Percentiles rank a stretch among this genome's conserved stretches.
These are phyloP conservation scores for Sander vitreus DNA, from an alignment of 2,113 vertebrate genomes.

Conservation along the genomic window DNA sequence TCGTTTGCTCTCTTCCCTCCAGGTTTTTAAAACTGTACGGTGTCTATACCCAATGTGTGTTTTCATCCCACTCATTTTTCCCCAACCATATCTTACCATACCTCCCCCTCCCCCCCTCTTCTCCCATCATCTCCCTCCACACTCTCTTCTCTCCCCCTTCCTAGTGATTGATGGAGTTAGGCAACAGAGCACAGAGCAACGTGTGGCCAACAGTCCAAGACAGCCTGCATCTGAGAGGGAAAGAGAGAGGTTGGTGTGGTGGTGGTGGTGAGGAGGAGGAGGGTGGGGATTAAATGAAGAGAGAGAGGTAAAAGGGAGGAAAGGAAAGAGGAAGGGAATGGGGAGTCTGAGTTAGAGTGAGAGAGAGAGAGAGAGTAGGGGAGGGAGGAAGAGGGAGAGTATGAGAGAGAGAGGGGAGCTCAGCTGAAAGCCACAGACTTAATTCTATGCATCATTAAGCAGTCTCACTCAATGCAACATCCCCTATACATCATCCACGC, in stretches of 20 bases:
- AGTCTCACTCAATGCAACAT: conserved; percentile 96
- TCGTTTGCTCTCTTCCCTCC: conserved; percentile 35
- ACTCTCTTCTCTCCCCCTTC: conserved; percentile 65
- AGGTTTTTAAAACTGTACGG: conserved; percentile 55
- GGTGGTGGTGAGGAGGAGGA: conserved; percentile 32
- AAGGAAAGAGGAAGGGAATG: conserved; percentile 67
- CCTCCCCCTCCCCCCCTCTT: conserved; percentile 15
- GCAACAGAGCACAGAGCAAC: conserved; percentile 84
- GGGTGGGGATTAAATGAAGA: conserved; percentile 75
- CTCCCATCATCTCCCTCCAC: conserved; percentile 42
- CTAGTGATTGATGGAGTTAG: conserved; percentile 86
- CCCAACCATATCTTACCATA: conserved; percentile 69
- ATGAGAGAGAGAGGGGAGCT: conserved; percentile 85
- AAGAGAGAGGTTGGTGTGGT: conserved; percentile 63
- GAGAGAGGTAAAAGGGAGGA: conserved; percentile 73
- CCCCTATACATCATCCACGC: conserved; percentile 99
- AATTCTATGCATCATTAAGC: conserved; percentile 99
- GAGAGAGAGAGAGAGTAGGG: conserved; percentile 16
- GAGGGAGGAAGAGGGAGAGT: conserved; percentile 28
- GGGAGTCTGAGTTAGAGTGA: conserved; percentile 59
- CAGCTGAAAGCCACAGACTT: conserved; percentile 97
- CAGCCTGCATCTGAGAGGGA: conserved; percentile 76
- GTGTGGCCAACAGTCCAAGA: conserved; percentile 86
- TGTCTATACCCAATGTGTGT: conserved; percentile 60
- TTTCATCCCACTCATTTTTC: conserved; percentile 63